Base-by-base conservation (phyloP, 2,113 vertebrate genomes). In the Garra rufa region DNA sequence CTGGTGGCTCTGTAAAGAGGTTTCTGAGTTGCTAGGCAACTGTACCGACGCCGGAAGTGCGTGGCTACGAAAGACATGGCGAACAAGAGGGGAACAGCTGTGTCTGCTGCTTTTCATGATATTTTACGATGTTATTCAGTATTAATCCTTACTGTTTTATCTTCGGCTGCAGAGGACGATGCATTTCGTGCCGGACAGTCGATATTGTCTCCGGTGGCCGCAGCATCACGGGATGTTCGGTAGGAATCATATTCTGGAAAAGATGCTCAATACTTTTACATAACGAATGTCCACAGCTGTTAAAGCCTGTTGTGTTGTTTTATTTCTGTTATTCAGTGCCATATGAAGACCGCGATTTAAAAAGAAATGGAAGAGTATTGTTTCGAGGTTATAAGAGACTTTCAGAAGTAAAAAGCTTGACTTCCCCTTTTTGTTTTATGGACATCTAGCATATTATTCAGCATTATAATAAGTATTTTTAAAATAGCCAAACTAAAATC, bases 11-110 rank as follows among this genome's bases (percentile, higher is more conserved):
- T 21, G 52, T 21, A 55, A 21, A 9, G 21, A n/a, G 19, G 7
- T 28, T 11, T 0, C 8, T n/a, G 21, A 21, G 94, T 95, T 94
- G 92, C 94, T 55, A 0, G 50, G 94, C 91, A 94, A 95, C 94
- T 9, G 17, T 8, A 70, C 90, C 91, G 88, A 92, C 92, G 69
- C 94, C 93, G 94, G 94, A 95, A 92, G 91, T 94, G 90, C 94
- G 94, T 95, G 93, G 90, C 92, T 85, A 9, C 19, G 24, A 91
- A 70, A 90, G 89, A 70, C 59, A 95, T 95, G 94, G 94, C 94
- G 92, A 83, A 80, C 13, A 13, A 2, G n/a, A 81, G 77, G 65
- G 30, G 26, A n/a, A 34, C 13, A 1, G 24, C 34, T 6, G 38
- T 50, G 24, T 21, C 28, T 30, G 21, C 24, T 8, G 50, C 26